These are phyloP conservation scores for Listronotus bonariensis DNA, from an alignment of 1,140 invertebrate genomes.

Conservation along the genomic window DNA sequence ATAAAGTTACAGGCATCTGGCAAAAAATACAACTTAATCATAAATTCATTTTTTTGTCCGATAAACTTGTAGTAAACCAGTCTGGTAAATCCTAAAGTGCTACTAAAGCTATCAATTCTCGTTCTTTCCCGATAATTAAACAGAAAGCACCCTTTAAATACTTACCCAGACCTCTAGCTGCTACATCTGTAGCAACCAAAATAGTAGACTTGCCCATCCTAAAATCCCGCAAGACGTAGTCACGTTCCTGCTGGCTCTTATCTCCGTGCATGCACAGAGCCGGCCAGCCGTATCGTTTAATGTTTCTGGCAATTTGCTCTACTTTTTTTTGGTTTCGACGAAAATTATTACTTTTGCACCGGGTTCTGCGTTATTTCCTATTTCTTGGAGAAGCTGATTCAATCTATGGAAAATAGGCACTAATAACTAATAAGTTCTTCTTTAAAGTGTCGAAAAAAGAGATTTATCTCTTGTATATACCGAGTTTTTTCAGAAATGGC, in stretches of 20 bases:
- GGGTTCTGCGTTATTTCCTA: conserved; percentile 80
- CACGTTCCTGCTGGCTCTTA: conserved; percentile 94
- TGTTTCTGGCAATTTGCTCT: conserved; percentile 87
- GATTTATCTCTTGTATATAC: too few relatives aligned
- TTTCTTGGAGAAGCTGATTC: conserved; percentile 83
- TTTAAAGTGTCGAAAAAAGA: too few relatives aligned
- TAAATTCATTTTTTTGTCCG: too few relatives aligned
- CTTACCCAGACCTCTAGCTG: conserved; percentile 96
- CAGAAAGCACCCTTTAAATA: conserved; percentile 39
- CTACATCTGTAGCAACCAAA: conserved; percentile 97
- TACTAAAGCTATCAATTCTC: conserved; percentile 39
- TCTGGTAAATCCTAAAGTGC: conserved; percentile 52
- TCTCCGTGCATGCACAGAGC: conserved; percentile 95
- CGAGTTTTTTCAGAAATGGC: too few relatives aligned
- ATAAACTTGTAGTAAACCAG: conserved; percentile 42
- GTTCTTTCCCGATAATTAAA: neutral
- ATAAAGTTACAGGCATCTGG: too few relatives aligned
- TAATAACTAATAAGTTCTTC: too few relatives aligned
- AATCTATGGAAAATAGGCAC: conserved; percentile 55
- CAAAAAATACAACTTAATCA: too few relatives aligned
- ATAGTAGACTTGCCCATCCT: conserved; percentile 87
- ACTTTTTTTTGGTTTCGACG: conserved; percentile 97
- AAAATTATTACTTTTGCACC: conserved; percentile 95
- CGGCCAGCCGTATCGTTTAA: conserved; percentile 88
- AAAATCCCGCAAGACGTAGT: conserved; percentile 95